These are phyloP conservation scores for Drosophila ustulata DNA, from an alignment of 2,888 invertebrate genomes.

Conservation along the genomic window DNA sequence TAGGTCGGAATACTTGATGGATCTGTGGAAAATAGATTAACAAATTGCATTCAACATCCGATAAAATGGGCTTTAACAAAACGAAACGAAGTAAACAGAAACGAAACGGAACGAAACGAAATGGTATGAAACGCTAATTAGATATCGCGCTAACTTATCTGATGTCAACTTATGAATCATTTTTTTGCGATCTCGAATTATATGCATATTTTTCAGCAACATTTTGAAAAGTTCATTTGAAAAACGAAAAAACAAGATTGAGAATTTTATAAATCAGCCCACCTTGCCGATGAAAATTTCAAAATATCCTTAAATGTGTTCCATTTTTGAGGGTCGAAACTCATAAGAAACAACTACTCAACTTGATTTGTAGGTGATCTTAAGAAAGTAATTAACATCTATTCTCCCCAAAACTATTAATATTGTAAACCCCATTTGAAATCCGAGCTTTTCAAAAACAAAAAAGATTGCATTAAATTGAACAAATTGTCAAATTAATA, in stretches of 20 bases:
- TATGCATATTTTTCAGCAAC: constrained; percentile 28
- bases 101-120: constrained; percentile 6
- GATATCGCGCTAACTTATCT: constrained; percentile 28
- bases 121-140: constrained; percentile 11
- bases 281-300: constrained; percentile 59
- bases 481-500: constrained; percentile 46
- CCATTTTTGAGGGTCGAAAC: constrained; percentile 41
- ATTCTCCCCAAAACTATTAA: constrained; percentile 7
- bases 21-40: constrained; percentile 18
- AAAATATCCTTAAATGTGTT: constrained; percentile 70
- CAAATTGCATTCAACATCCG: constrained; percentile 2
- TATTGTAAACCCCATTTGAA: constrained; percentile 17
- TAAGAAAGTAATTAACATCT: constrained; percentile 5
- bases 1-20: constrained; percentile 38
- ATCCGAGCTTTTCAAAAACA: constrained; percentile 41
- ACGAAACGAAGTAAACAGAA: neutral
- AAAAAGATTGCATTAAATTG: constrained; percentile 21
- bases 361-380: constrained; percentile 11
- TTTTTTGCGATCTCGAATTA: constrained; percentile 10
- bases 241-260: neutral
- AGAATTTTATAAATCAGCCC: constrained; percentile 44
- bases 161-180: constrained; percentile 17
- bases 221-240: constrained; percentile 11
- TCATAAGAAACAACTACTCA: constrained; percentile 11
- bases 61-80: constrained; percentile 7